Percentiles rank a stretch among this genome's conserved stretches.
phyloP scores from a whole-genome alignment of 2,888 invertebrate species.

The Tachina lurida region DNA sequence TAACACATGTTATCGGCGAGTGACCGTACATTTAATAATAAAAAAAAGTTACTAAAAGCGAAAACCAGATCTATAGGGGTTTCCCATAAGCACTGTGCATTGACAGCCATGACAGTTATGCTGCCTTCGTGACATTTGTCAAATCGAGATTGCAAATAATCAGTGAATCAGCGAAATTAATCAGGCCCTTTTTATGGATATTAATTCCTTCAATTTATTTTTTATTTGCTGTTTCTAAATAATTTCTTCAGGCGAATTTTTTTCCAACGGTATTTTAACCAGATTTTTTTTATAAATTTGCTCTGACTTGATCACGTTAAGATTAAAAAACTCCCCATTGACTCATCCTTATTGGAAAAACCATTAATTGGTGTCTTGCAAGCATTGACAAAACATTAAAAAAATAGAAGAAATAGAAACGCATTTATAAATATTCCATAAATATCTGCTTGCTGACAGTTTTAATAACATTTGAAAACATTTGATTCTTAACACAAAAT shows the following conservation, averaged over 20 bases:
- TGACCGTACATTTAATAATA: neutral
- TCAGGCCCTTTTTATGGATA: no score
- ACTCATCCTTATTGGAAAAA: neutral
- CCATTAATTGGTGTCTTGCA: neutral
- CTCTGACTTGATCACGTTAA: no score
- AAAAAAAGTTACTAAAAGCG: neutral
- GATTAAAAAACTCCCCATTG: no score
- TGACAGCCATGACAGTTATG: no score
- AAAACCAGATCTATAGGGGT: neutral
- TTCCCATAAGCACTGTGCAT: no score
- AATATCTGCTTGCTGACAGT: conserved; percentile 74
- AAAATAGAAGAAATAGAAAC: conserved; percentile 1
- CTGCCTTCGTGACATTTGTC: no score
- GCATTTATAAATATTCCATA: conserved; percentile 70
- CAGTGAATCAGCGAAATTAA: no score
- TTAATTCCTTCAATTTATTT: no score
- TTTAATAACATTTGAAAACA: conserved; percentile 68
- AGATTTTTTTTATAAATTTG: no score
- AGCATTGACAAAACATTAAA: neutral
- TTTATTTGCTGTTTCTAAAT: neutral
- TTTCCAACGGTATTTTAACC: no score
- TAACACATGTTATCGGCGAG: conserved; percentile 44
- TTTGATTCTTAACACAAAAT: conserved; percentile 49
- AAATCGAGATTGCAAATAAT: no score
- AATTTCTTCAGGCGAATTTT: no score